Evolutionary conservation across 2,888 invertebrate species (phyloP), one percentile per base, ranked within the genome.

Genomic region (Amphimallon solstitiale): DNA sequence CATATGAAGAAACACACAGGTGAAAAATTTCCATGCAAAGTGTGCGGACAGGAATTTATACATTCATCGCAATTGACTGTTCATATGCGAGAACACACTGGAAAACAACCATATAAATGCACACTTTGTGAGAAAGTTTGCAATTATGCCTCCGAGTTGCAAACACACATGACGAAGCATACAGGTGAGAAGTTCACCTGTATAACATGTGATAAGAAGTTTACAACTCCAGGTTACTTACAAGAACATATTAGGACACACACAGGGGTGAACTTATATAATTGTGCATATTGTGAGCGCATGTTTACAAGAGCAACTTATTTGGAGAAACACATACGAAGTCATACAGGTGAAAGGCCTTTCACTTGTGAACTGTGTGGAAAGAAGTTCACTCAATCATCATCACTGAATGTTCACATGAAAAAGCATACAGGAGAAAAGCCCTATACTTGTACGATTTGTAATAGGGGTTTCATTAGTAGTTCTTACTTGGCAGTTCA

Each of bases 1-100:
- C 88, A 88, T 70, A 85, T 86, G 85, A 78, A 85, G 0, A 85
- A 85, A 68, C 88, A 88, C 68, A 87, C 86, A 0, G 87, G 87
- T 0, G 87, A 87, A 70, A 85, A 80, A 64, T 76, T 79, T 7
- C 38, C 68, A 14, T 82, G 82, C 71, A 79, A 78, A 66, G 67
- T 78, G 4, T 82, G 83, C 62, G 70, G 76, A 21, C 77, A 77
- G 5, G 76, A 77, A 63, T 83, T 82, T 70, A 76, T 79, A 14
- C 80, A 81, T 72, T 80, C 80, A n/a, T 81, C 81, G 4, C 80
- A 82, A 62, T 70, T 82, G 45, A 79, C 80, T 0, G 79, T 81
- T 19, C 82, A 83, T 66, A 80, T 79, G 75, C 71, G 81, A 14
- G 79, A 79, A 29, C 83, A 83, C 70, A 82, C 81, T 1, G 81